These are phyloP conservation scores for Pteropus alecto DNA, from an alignment of 2,113 vertebrate species.

Conservation along the genomic window DNA sequence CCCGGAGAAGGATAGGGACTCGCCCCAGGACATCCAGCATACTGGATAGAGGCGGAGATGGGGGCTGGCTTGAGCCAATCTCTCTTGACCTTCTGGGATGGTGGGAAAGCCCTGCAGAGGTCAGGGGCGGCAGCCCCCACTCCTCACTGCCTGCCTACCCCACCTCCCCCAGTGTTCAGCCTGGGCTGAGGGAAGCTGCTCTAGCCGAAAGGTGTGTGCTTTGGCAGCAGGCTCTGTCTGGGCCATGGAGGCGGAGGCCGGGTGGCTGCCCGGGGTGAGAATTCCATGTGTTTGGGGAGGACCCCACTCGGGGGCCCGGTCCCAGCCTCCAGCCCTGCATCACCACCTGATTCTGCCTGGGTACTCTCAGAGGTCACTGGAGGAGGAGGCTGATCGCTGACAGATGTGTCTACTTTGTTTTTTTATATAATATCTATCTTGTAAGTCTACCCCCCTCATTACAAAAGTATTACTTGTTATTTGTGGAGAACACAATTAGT, in stretches of 20 bases:
- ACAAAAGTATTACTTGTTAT: not conserved
- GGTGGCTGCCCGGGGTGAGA: slow-evolving; percentile 80
- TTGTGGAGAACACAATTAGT: not conserved
- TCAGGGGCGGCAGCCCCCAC: not conserved
- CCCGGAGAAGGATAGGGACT: not conserved
- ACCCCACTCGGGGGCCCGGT: slow-evolving; percentile 67
- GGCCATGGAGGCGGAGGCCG: slow-evolving; percentile 80
- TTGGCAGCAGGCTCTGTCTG: slow-evolving; percentile 84
- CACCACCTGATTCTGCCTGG: not conserved
- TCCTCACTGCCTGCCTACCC: not conserved
- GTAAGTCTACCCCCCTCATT: not conserved
- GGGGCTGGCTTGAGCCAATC: not conserved
- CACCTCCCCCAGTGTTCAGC: accelerated
- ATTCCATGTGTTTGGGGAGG: slow-evolving; percentile 79
- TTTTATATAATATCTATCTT: not conserved
- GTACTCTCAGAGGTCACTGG: not conserved
- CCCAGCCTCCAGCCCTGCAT: not conserved
- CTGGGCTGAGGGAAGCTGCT: not conserved
- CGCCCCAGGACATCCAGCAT: not conserved
- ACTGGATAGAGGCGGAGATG: not conserved
- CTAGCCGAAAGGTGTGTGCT: slow-evolving; percentile 79
- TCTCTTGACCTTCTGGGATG: not conserved
- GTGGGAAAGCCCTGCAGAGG: not conserved
- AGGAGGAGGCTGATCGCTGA: not conserved
- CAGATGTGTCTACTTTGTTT: not conserved